phyloP scores from a whole-genome alignment of 2,888 invertebrate genomes.

The Encarsia formosa region DNA sequence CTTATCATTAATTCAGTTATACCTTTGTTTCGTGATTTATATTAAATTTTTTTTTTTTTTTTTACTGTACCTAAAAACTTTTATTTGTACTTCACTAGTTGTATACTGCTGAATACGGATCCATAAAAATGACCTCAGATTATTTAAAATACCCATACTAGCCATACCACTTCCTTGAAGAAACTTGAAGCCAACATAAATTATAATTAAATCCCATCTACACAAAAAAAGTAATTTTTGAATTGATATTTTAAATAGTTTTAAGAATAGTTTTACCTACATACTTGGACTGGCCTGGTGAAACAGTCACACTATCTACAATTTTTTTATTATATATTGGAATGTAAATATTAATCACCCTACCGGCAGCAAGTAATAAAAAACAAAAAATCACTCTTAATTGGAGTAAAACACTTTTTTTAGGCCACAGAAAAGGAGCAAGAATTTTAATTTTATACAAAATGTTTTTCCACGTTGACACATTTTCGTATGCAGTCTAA shows the following conservation, averaged over 20 bases:
- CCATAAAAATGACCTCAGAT: slow-evolving; percentile 88
- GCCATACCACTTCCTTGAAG: slow-evolving; percentile 93
- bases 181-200: slow-evolving; percentile 85
- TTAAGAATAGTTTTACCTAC: slow-evolving; percentile 51
- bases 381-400: slow-evolving; percentile 79
- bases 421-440: slow-evolving; percentile 93
- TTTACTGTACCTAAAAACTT: slow-evolving; percentile 39
- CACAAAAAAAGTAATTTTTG: slow-evolving; percentile 34
- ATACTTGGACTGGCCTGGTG: slow-evolving; percentile 41
- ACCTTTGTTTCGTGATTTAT: background rate
- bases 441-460: slow-evolving; percentile 75
- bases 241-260: slow-evolving; percentile 53
- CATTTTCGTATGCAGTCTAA: slow-evolving; percentile 55
- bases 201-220: slow-evolving; percentile 85
- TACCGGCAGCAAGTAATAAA: slow-evolving; percentile 68
- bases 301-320: slow-evolving; percentile 50
- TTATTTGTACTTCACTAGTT: slow-evolving; percentile 82
- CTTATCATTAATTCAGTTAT: background rate
- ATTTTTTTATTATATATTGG: slow-evolving; percentile 91
- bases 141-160: slow-evolving; percentile 89
- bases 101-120: slow-evolving; percentile 94
- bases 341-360: slow-evolving; percentile 84
- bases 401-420: slow-evolving; percentile 72
- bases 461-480: slow-evolving; percentile 75
- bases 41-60: too few species aligned